phyloP scores from a whole-genome alignment of 2,113 vertebrate genomes.

The Serinus canaria region DNA sequence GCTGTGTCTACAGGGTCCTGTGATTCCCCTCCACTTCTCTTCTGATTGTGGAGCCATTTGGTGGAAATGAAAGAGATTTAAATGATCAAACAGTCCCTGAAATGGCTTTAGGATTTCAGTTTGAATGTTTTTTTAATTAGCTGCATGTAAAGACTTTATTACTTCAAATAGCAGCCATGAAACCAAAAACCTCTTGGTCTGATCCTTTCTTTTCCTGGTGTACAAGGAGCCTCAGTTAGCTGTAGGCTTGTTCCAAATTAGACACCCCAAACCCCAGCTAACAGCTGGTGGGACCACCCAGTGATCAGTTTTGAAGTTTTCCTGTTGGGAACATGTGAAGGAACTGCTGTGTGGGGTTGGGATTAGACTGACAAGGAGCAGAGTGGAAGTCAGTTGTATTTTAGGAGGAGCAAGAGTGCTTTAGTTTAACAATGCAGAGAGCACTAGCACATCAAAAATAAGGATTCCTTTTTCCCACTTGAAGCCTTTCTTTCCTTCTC shows the following conservation, averaged over 20 bases:
- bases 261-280: background rate
- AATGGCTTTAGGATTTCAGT: constrained; percentile 36
- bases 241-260: background rate
- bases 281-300: background rate
- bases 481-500: background rate
- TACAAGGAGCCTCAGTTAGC: background rate
- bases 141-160: background rate
- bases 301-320: background rate
- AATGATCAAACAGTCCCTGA: constrained; percentile 18
- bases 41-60: constrained; percentile 12
- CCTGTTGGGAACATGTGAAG: background rate
- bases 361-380: background rate
- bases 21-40: background rate
- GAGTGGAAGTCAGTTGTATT: background rate
- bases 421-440: background rate
- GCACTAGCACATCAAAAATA: background rate
- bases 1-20: background rate
- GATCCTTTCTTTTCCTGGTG: background rate
- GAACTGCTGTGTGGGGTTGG: background rate
- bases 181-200: background rate
- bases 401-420: background rate
- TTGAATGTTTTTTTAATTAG: constrained; percentile 35
- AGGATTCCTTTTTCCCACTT: background rate
- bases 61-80: constrained; percentile 36
- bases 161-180: background rate